A percentile compares a stretch with the other conserved stretches of the same genome.
Evolutionary conservation across 2,888 invertebrate genomes (phyloP).

Genomic region (Helleia helle): DNA sequence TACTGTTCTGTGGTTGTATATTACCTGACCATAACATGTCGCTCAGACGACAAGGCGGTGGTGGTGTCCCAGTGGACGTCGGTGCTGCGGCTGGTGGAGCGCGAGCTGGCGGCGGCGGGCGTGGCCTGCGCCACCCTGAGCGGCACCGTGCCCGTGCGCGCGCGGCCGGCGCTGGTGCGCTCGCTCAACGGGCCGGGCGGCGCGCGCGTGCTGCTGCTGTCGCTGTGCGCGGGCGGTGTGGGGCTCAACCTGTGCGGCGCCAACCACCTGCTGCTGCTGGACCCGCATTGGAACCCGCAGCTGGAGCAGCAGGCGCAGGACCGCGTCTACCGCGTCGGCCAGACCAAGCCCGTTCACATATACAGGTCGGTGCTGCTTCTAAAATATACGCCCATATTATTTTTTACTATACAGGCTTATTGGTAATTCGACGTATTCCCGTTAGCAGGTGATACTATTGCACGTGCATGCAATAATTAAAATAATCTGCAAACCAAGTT

Average conservation of each 20-base stretch:
- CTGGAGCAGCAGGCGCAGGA: constrained; percentile 96
- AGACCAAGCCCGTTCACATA: constrained; percentile 84
- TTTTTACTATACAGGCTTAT: no score
- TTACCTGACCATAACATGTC: no score
- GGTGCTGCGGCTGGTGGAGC: constrained; percentile 81
- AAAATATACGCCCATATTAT: no score
- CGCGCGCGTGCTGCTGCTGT: constrained; percentile 85
- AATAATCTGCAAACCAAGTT: no score
- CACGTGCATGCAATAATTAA: no score
- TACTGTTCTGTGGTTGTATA: no score
- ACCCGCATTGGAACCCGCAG: constrained; percentile 98
- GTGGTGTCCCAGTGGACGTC: constrained; percentile 96
- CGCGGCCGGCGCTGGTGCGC: constrained; percentile 80
- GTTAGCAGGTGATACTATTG: no score
- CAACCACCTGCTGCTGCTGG: constrained; percentile 91
- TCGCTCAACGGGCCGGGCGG: constrained; percentile 79
- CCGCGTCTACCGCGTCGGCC: constrained; percentile 93
- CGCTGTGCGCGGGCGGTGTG: constrained; percentile 94
- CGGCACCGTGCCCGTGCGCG: constrained; percentile 82
- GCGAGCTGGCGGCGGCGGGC: constrained; percentile 69
- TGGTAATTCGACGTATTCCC: no score
- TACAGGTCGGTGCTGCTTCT: constrained; percentile 84
- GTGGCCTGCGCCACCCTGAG: constrained; percentile 79
- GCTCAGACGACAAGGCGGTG: constrained; percentile 79
- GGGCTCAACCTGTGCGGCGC: constrained; percentile 95